phyloP scores from a whole-genome alignment of 2,888 invertebrate genomes.

The Malthinus seriepunctatus region DNA sequence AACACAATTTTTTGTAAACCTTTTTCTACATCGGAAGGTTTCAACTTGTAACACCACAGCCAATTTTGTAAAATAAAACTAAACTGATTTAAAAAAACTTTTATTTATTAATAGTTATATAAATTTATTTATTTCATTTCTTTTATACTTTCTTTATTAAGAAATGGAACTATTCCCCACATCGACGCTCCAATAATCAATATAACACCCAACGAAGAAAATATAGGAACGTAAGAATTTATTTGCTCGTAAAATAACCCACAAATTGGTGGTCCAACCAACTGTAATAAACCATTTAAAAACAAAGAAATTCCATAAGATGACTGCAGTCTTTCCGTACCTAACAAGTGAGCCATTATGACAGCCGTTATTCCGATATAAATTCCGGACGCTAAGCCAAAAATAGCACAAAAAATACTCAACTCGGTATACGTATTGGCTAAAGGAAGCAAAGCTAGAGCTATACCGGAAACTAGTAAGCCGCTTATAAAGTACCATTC shows the following conservation, averaged over 20 bases:
- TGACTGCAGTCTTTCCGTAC: constrained; percentile 80
- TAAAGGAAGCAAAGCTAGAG: constrained; percentile 71
- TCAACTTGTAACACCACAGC: neutral
- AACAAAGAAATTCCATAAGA: constrained; percentile 86
- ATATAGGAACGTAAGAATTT: constrained; percentile 70
- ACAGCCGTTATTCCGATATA: constrained; percentile 87
- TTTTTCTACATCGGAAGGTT: neutral
- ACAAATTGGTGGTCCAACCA: constrained; percentile 83
- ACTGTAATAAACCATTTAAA: constrained; percentile 79
- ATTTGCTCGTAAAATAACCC: constrained; percentile 69
- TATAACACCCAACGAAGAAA: constrained; percentile 73
- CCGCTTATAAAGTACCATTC: constrained; percentile 83
- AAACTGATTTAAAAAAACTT: neutral
- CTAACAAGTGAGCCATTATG: constrained; percentile 86
- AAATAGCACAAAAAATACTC: constrained; percentile 72
- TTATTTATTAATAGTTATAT: neutral
- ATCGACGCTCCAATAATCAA: constrained; percentile 72
- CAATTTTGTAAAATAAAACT: neutral
- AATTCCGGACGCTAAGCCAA: constrained; percentile 81
- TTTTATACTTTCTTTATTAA: constrained; percentile 52
- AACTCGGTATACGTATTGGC: constrained; percentile 67
- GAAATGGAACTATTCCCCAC: constrained; percentile 77
- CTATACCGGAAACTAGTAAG: constrained; percentile 74
- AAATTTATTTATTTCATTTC: constrained; percentile 35
- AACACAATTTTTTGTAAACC: neutral